Base-by-base conservation (phyloP, 1,140 invertebrate genomes). In the Bombus balteatus region DNA sequence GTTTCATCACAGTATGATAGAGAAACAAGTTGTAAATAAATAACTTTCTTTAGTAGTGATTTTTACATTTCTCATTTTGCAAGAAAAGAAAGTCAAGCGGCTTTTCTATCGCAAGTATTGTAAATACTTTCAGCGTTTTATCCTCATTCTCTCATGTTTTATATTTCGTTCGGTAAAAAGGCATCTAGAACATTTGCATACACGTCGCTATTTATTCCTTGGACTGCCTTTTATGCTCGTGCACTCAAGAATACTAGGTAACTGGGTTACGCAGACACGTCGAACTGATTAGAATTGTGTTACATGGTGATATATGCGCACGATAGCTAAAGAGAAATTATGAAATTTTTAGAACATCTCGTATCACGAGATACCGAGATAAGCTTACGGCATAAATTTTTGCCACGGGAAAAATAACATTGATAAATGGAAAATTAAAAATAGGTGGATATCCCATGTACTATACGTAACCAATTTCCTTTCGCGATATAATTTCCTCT, bases 251-350 rank as follows among this genome's bases (percentile, higher is more conserved):
- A 76, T 76, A 57, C 53, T 76, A 53, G 74, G 74, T 76, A 59
- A 76, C 47, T 37, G 12, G 74, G 74, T 76, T 76, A 76, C 74
- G 74, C 74, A 76, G 74, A 43, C 47, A 37, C 74, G 43, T 53
- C 32, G 47, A 76, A 76, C 37, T 75, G 74, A 76, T 76, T 76
- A 59, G 74, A 76, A 76, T 76, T 34, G 73, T 34, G 32, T 75
- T 53, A 37, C 74, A 37, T 53, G 22, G 74, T 28, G 74, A 39
- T 76, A 15, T 28, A 34, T 59, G 57, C 57, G 3, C 6, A 9
- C 2, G 37, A 75, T 53, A 34, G 32, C 9, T 10, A 57, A 22
- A 53, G 73, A 75, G 74, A 59, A 76, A 37, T 76, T 76, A 37
- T 10, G 3, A 34, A 74, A 34, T 53, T 57, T 59, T 41, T 9